phyloP scores from a whole-genome alignment of 2,113 vertebrate species.

The Caranx ignobilis region DNA sequence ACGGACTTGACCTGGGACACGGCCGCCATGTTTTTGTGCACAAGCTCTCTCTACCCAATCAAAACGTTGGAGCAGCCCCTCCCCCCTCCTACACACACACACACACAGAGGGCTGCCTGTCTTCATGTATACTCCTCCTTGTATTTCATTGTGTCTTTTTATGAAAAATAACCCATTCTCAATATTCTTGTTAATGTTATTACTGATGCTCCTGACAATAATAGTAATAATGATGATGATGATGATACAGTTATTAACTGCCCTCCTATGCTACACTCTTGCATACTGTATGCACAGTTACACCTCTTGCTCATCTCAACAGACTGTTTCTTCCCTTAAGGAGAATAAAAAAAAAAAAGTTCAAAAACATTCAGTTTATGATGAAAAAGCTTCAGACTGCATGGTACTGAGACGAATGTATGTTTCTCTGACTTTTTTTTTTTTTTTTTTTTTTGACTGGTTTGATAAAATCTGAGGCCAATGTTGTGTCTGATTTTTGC shows the following conservation, averaged over 20 bases:
- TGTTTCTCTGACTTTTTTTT: neutral
- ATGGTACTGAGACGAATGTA: neutral
- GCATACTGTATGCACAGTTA: slow-evolving; percentile 81
- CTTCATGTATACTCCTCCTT: slow-evolving; percentile 74
- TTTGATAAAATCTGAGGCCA: neutral
- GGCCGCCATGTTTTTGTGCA: slow-evolving; percentile 37
- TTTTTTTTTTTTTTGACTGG: neutral
- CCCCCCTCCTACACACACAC: no score
- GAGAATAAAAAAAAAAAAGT: slow-evolving; percentile 83
- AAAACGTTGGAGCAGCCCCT: slow-evolving; percentile 50
- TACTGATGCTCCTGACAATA: slow-evolving; percentile 72
- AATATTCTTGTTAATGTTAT: slow-evolving; percentile 79
- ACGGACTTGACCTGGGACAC: slow-evolving; percentile 62
- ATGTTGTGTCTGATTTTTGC: neutral
- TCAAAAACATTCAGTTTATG: slow-evolving; percentile 61
- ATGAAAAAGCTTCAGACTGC: slow-evolving; percentile 12
- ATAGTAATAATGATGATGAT: slow-evolving; percentile 60
- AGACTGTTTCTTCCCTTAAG: slow-evolving; percentile 82
- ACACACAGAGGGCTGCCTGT: slow-evolving; percentile 53
- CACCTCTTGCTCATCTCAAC: slow-evolving; percentile 78
- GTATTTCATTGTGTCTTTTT: slow-evolving; percentile 81
- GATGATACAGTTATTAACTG: slow-evolving; percentile 69
- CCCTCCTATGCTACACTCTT: slow-evolving; percentile 78
- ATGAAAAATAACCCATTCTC: slow-evolving; percentile 78
- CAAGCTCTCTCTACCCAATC: slow-evolving; percentile 60